Percentiles rank a stretch among this genome's conserved stretches.
phyloP scores from a whole-genome alignment of 2,888 invertebrate genomes.

The Ochlodes sylvanus region DNA sequence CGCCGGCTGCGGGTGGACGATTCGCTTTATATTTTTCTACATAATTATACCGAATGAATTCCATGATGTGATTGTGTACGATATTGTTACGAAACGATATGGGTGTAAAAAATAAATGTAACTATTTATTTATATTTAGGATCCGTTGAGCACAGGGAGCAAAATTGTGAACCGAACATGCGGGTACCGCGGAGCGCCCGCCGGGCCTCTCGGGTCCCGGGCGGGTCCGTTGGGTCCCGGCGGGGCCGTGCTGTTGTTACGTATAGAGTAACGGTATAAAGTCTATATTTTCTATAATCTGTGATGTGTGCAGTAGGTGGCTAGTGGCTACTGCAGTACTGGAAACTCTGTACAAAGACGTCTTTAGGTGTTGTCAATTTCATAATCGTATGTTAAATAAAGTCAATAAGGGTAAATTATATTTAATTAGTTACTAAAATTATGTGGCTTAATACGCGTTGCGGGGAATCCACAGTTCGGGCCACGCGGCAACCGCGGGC shows the following conservation, averaged over 20 bases:
- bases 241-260: slow-evolving; percentile 50
- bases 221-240: no score
- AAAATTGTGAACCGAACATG: slow-evolving; percentile 47
- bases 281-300: slow-evolving; percentile 78
- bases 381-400: slow-evolving; percentile 56
- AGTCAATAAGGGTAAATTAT: slow-evolving; percentile 54
- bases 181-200: slow-evolving; percentile 14
- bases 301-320: slow-evolving; percentile 70
- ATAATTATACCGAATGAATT: slow-evolving; percentile 51
- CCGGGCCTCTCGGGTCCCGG: not conserved
- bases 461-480: slow-evolving; percentile 52
- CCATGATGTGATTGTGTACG: slow-evolving; percentile 68
- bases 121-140: slow-evolving; percentile 73
- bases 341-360: slow-evolving; percentile 71
- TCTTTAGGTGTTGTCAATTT: slow-evolving; percentile 78
- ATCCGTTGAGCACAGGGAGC: slow-evolving; percentile 58
- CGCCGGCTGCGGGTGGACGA: slow-evolving; percentile 44
- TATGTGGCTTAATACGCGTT: slow-evolving; percentile 73
- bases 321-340: slow-evolving; percentile 61
- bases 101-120: slow-evolving; percentile 62
- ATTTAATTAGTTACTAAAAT: slow-evolving; percentile 58
- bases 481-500: not conserved
- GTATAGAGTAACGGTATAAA: slow-evolving; percentile 65
- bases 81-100: slow-evolving; percentile 59
- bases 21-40: slow-evolving; percentile 34